Conservation (phyloP, 2,888 invertebrate species). For the Lithophane semibrunnea region DNA sequence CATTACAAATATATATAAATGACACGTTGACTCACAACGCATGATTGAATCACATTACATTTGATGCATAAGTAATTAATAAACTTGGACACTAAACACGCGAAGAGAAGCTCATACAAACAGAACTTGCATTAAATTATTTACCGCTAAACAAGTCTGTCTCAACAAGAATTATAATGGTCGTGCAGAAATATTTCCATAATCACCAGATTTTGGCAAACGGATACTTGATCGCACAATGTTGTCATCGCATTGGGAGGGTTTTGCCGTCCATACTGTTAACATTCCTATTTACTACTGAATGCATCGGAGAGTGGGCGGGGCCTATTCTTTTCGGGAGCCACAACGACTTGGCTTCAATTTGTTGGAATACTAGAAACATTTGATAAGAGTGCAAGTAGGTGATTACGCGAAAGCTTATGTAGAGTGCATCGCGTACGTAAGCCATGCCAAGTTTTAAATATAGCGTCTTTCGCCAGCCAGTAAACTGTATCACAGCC, state of each 20-base stretch:
- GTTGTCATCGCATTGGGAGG: conserved; percentile 9
- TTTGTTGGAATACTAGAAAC: conserved; percentile 42
- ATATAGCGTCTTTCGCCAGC: conserved; percentile 77
- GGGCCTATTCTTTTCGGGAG: conserved; percentile 2
- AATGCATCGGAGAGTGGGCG: background rate
- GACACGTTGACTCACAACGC: conserved; percentile 43
- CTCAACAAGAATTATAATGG: conserved; percentile 33
- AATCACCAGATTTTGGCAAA: conserved; percentile 43
- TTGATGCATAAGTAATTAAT: conserved; percentile 46
- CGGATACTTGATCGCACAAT: conserved; percentile 17
- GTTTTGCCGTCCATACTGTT: conserved; percentile 5
- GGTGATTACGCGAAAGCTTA: conserved; percentile 70
- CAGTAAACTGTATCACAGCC: conserved; percentile 75
- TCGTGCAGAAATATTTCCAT: conserved; percentile 43
- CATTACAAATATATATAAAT: conserved; percentile 8
- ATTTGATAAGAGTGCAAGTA: conserved; percentile 68
- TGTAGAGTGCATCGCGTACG: conserved; percentile 69
- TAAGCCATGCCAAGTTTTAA: conserved; percentile 83
- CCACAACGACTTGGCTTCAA: conserved; percentile 21
- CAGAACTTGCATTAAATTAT: conserved; percentile 12
- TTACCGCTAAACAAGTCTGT: conserved; percentile 30
- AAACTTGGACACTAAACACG: conserved; percentile 24
- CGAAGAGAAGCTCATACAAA: conserved; percentile 6
- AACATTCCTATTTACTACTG: conserved; percentile 1
- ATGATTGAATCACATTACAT: conserved; percentile 35